Base-by-base conservation (phyloP, 2,113 vertebrate genomes). In the Spermophilus dauricus region DNA sequence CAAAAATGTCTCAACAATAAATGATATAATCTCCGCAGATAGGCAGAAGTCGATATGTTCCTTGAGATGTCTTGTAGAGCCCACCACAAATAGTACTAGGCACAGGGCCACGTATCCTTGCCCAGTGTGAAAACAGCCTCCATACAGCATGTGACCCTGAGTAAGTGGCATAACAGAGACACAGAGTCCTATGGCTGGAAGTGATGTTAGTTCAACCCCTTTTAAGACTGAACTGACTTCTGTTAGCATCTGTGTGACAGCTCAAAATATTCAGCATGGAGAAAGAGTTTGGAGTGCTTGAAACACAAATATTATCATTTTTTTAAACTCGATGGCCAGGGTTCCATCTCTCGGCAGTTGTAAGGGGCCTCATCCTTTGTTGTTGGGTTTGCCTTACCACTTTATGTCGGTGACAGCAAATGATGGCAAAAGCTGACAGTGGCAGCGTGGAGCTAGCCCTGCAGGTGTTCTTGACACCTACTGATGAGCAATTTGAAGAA, bases 1-100 rank as follows among this genome's bases (percentile, higher is more conserved):
- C 72, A 93, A 91, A 93, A 97, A 80, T 9, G 53, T 69, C 81
- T 84, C 53, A 76, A 73, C 51, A 91, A 88, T 96, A 88, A 88
- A 37, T 63, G 61, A 70, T 45, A 77, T 1, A 69, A 92, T 97
- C 91, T 96, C 90, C 56, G 85, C 61, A 34, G 20, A 22, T 34
- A 88, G 81, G 88, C 72, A 48, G 20, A 91, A 82, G 67, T 51
- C 56, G 73, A 18, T 78, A 24, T 48, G 17, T 86, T 92, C 63
- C 65, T 51, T 82, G 83, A 80, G 48, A 91, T 51, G 1, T 72
- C 30, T 51, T 75, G 69, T 30, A 32, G 75, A 45, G 63, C 16
- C 20, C 32, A 14, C 78, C 80, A 84, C 87, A 77, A n/a, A 56
- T 26, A 32, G 42, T 42, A 48, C 84, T 39, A 85, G 73, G 32